Conservation (phyloP, 35 echinoderm and acorn worm genomes). For the Hemicentrotus pulcherrimus region DNA sequence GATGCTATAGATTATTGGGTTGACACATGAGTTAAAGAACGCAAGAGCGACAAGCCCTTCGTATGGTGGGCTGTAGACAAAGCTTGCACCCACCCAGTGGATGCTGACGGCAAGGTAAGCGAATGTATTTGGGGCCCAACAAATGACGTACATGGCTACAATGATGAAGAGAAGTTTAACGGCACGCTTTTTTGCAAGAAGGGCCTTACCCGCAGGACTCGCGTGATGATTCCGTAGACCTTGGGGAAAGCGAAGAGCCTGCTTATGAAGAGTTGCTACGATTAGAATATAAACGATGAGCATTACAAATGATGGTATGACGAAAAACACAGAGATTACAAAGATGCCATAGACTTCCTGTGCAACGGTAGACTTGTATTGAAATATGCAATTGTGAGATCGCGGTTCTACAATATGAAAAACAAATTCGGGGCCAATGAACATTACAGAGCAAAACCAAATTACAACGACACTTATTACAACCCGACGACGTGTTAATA, state of each 20-base stretch:
- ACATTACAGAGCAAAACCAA: slow-evolving; percentile 52
- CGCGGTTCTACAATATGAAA: slow-evolving; percentile 27
- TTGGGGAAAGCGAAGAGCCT: neutral
- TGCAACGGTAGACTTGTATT: slow-evolving; percentile 37
- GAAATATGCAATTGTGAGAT: slow-evolving; percentile 28
- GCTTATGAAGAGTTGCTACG: slow-evolving; percentile 10
- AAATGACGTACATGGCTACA: slow-evolving; percentile 64
- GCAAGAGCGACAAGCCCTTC: slow-evolving; percentile 54
- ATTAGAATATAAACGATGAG: slow-evolving; percentile 53
- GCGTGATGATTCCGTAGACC: neutral
- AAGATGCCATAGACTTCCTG: slow-evolving; percentile 43
- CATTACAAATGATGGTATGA: slow-evolving; percentile 71
- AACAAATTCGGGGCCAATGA: slow-evolving; percentile 37
- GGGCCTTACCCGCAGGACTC: neutral
- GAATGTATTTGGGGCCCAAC: slow-evolving; percentile 68
- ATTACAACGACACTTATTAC: slow-evolving; percentile 39
- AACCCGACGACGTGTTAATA: slow-evolving; percentile 50
- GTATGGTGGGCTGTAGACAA: slow-evolving; percentile 48
- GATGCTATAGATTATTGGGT: slow-evolving; percentile 70
- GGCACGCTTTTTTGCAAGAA: slow-evolving; percentile 32
- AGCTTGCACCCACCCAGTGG: slow-evolving; percentile 19
- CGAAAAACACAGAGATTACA: slow-evolving; percentile 47
- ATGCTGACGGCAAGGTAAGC: slow-evolving; percentile 61
- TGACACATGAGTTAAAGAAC: slow-evolving; percentile 68
- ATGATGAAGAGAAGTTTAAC: slow-evolving; percentile 71